Conservation (phyloP, 35 echinoderm and acorn worm genomes). For the Acanthaster planci region DNA sequence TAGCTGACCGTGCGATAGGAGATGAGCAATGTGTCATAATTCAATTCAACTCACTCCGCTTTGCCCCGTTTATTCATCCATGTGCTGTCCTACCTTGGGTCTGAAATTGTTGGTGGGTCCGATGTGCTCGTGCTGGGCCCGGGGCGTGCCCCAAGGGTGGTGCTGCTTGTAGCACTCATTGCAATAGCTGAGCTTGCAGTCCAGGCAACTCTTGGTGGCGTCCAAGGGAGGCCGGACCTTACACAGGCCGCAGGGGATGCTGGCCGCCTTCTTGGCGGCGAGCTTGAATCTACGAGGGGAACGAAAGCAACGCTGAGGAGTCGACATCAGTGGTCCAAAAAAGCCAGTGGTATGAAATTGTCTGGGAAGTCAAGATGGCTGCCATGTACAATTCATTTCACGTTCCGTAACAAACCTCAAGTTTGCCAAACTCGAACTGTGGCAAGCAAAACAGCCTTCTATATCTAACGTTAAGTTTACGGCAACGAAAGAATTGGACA, state of each 20-base stretch:
- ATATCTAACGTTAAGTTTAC: too few species aligned
- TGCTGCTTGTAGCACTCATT: conserved; percentile 81
- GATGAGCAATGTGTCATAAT: too few species aligned
- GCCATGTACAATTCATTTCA: too few species aligned
- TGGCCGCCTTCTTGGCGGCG: conserved; percentile 79
- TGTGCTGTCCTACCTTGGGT: conserved; percentile 84
- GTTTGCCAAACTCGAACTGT: too few species aligned
- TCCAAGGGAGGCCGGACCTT: conserved; percentile 63
- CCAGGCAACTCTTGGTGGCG: conserved; percentile 87
- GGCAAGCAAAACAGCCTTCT: too few species aligned
- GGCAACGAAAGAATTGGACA: too few species aligned
- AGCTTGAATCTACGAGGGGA: conserved; percentile 73
- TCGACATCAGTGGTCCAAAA: background rate
- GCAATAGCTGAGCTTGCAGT: conserved; percentile 87
- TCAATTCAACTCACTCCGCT: too few species aligned
- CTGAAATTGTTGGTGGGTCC: conserved; percentile 83
- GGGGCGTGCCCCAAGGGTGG: conserved; percentile 88
- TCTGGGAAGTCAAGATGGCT: too few species aligned
- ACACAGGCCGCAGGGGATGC: conserved; percentile 79
- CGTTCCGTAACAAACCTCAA: too few species aligned
- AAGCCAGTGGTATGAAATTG: too few species aligned
- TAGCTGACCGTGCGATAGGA: too few species aligned
- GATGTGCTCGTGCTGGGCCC: conserved; percentile 81
- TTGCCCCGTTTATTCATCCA: too few species aligned
- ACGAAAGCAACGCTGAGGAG: background rate